A percentile compares a stretch with the other conserved stretches of the same genome.
Conservation (phyloP, 1,140 invertebrate species). For the Trachymyrmex septentrionalis region DNA sequence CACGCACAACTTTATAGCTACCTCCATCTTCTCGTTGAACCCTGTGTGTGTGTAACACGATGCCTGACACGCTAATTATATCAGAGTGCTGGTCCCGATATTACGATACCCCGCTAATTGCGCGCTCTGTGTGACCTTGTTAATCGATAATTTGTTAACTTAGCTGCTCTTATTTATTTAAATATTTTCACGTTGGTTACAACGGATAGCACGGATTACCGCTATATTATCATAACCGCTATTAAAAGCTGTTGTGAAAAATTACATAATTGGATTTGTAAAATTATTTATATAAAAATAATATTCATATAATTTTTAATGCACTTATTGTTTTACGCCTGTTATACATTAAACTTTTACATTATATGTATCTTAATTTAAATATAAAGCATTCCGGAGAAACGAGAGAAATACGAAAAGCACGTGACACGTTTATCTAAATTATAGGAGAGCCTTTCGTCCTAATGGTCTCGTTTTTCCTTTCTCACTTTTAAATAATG, state of each 20-base stretch:
- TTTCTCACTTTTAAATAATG: slow-evolving; percentile 22
- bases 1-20: not conserved
- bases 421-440: slow-evolving; percentile 27
- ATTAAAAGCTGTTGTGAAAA: slow-evolving; percentile 7
- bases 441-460: slow-evolving; percentile 21
- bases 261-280: not conserved
- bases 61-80: slow-evolving; percentile 54
- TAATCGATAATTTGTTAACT: slow-evolving; percentile 55
- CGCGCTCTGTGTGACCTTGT: slow-evolving; percentile 17
- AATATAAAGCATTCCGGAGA: not conserved
- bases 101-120: slow-evolving; percentile 53
- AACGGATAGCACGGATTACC: too few relatives aligned
- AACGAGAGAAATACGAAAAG: not conserved
- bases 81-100: slow-evolving; percentile 8
- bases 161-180: not conserved
- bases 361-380: not conserved
- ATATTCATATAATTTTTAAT: slow-evolving; percentile 24
- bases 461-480: slow-evolving; percentile 33
- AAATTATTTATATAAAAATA: not conserved
- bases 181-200: not conserved
- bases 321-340: not conserved
- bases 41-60: not conserved
- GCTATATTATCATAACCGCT: not conserved
- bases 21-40: slow-evolving; percentile 7
- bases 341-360: not conserved